Percentiles rank a stretch among this genome's conserved stretches.
Conservation (phyloP, 2,888 invertebrate genomes). For the Helleia helle region DNA sequence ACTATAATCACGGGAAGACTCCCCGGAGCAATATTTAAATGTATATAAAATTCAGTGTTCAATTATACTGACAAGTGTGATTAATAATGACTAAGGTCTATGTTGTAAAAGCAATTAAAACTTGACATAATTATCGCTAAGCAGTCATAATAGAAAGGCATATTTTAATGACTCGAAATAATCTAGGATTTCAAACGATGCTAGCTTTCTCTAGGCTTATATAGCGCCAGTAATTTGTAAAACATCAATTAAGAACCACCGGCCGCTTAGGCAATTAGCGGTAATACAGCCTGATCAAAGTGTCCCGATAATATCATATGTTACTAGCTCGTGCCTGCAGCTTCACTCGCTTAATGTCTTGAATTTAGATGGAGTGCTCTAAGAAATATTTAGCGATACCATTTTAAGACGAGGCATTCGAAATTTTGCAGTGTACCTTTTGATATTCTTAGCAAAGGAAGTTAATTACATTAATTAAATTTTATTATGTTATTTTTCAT, state of each 20-base stretch:
- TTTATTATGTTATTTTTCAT: too few species aligned
- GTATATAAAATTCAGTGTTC: background rate
- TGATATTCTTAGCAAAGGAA: too few species aligned
- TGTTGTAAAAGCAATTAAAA: background rate
- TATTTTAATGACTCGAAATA: background rate
- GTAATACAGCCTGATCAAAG: background rate
- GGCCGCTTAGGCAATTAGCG: background rate
- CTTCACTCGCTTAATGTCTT: too few species aligned
- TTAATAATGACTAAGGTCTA: background rate
- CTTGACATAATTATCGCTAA: background rate
- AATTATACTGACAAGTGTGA: background rate
- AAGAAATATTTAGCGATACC: too few species aligned
- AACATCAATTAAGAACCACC: background rate
- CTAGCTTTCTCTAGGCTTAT: background rate
- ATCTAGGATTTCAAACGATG: background rate
- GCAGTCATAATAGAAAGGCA: background rate
- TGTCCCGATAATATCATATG: background rate
- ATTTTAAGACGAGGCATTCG: too few species aligned
- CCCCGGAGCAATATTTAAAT: too few species aligned
- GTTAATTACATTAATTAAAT: too few species aligned
- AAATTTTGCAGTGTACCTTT: too few species aligned
- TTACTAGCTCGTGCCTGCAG: too few species aligned
- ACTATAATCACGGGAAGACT: too few species aligned
- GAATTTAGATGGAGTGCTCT: too few species aligned
- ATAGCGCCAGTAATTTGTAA: background rate